A percentile compares a stretch with the other conserved stretches of the same genome.
phyloP scores from a whole-genome alignment of 2,113 vertebrate genomes.

The Neoarius graeffei region DNA sequence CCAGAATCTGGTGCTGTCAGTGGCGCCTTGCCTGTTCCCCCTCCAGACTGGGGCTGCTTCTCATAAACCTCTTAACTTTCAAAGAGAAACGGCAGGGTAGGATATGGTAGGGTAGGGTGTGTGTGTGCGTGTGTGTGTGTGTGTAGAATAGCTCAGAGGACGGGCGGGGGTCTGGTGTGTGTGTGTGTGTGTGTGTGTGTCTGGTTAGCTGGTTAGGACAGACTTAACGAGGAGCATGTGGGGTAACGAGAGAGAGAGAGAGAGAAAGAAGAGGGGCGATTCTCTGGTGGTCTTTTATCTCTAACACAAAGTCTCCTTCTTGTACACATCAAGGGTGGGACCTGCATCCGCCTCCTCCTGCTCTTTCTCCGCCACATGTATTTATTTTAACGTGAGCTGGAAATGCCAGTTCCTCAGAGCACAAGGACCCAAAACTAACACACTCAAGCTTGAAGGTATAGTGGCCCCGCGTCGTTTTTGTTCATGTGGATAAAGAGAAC shows the following conservation, averaged over 20 bases:
- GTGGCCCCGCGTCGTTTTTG: conserved; percentile 38
- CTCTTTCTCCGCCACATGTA: conserved; percentile 43
- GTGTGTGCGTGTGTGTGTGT: conserved; percentile 24
- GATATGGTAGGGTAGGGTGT: conserved; percentile 29
- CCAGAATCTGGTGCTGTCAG: conserved; percentile 65
- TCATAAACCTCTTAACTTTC: conserved; percentile 73
- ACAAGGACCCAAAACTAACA: conserved; percentile 67
- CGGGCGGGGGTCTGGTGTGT: conserved; percentile 34
- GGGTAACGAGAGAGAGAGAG: conserved; percentile 32
- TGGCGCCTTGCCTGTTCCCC: conserved; percentile 31
- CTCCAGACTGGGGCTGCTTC: conserved; percentile 65
- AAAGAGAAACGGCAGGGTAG: conserved; percentile 57
- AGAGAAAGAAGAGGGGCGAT: conserved; percentile 11
- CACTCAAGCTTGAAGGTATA: conserved; percentile 35
- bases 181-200: conserved; percentile 41
- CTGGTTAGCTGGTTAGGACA: conserved; percentile 62
- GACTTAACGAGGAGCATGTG: conserved; percentile 69
- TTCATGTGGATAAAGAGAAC: conserved; percentile 35
- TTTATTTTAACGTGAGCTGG: conserved; percentile 64
- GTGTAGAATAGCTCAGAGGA: not conserved
- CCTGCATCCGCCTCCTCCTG: not conserved
- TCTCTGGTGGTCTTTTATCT: conserved; percentile 54
- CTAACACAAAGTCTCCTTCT: conserved; percentile 45
- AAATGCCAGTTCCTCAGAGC: conserved; percentile 46
- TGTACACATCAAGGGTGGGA: not conserved